phyloP scores from a whole-genome alignment of 1,140 invertebrate species.

The Drosophila asahinai region DNA sequence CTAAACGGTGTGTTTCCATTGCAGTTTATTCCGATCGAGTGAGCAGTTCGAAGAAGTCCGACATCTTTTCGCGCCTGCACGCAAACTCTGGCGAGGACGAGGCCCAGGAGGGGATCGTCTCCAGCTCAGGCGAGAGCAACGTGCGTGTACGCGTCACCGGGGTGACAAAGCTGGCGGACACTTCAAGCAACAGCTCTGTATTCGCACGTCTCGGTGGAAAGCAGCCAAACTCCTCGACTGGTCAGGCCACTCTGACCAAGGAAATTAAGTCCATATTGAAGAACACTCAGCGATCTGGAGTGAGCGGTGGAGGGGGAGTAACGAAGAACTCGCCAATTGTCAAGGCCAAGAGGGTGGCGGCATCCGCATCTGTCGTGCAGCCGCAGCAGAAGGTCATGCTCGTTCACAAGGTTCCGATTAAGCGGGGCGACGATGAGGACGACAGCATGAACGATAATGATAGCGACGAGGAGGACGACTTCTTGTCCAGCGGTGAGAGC shows the following conservation, averaged over 20 bases:
- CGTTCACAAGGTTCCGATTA: constrained; percentile 80
- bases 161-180: constrained; percentile 27
- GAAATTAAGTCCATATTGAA: constrained; percentile 83
- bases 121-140: constrained; percentile 64
- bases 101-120: constrained; percentile 70
- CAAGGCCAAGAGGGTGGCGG: constrained; percentile 66
- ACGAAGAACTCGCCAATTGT: constrained; percentile 66
- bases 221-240: constrained; percentile 14
- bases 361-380: constrained; percentile 14
- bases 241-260: constrained; percentile 47
- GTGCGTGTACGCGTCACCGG: constrained; percentile 62
- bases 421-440: constrained; percentile 67
- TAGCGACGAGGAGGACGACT: constrained; percentile 22
- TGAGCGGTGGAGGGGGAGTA: constrained; percentile 15
- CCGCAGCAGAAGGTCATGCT: constrained; percentile 81
- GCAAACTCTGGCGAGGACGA: constrained; percentile 53
- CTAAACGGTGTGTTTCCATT: neutral
- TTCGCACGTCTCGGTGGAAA: constrained; percentile 80
- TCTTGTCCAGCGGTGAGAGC: constrained; percentile 38
- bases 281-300: constrained; percentile 56
- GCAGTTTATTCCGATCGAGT: constrained; percentile 82
- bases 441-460: constrained; percentile 66
- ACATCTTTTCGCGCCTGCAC: constrained; percentile 74
- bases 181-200: constrained; percentile 65
- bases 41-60: constrained; percentile 61